Evolutionary conservation across 2,888 invertebrate species (phyloP).

Genomic region (Cheilosia pagana): DNA sequence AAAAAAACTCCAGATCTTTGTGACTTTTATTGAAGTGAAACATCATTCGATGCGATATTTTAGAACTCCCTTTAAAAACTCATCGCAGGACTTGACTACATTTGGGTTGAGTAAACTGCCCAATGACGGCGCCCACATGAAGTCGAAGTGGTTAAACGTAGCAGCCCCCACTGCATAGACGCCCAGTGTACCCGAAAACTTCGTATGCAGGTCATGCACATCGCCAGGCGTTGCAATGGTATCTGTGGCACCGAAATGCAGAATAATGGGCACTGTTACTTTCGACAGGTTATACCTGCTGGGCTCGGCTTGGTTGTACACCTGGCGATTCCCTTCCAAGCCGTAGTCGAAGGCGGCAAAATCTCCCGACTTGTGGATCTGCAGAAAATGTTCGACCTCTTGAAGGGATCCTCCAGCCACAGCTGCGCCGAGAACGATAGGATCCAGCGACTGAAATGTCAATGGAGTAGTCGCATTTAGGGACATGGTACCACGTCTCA

Average conservation of each 20-base stretch:
- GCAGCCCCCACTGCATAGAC: constrained; percentile 77
- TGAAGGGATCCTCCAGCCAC: constrained; percentile 79
- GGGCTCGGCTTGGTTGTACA: constrained; percentile 78
- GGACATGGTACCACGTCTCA: not conserved
- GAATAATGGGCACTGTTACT: constrained; percentile 77
- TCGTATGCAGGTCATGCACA: constrained; percentile 79
- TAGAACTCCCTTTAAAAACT: constrained; percentile 44
- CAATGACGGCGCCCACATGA: constrained; percentile 77
- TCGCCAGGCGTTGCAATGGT: constrained; percentile 79
- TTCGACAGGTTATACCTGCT: constrained; percentile 77
- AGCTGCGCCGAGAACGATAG: constrained; percentile 78
- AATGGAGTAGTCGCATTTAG: not conserved
- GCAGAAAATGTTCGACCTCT: constrained; percentile 79
- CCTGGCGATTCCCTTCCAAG: constrained; percentile 77
- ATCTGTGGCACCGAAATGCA: constrained; percentile 80
- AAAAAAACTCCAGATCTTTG: not conserved
- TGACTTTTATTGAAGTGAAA: not conserved
- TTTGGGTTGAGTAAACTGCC: constrained; percentile 79
- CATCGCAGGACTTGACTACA: constrained; percentile 76
- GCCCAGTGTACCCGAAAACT: constrained; percentile 76
- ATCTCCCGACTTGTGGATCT: constrained; percentile 80
- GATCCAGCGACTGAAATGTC: constrained; percentile 77
- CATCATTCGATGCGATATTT: constrained; percentile 57
- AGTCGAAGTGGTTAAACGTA: constrained; percentile 81
- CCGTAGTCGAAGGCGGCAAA: constrained; percentile 80